These are phyloP conservation scores for Periophthalmus modestus DNA, from an alignment of 2,113 vertebrate genomes.

Conservation along the genomic window DNA sequence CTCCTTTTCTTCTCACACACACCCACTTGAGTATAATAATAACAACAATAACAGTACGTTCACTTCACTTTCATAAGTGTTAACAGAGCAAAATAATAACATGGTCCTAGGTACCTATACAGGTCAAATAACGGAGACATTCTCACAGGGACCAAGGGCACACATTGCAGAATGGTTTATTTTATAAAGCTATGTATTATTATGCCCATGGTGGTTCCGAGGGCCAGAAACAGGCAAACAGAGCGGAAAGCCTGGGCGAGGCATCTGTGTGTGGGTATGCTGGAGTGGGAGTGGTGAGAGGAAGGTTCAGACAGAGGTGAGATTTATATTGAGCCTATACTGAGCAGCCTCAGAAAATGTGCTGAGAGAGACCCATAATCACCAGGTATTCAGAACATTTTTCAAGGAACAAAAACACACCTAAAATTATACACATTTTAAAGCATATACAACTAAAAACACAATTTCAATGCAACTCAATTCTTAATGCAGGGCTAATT, in stretches of 20 bases:
- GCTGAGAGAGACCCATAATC: conserved; percentile 30
- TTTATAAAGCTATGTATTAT: conserved; percentile 12
- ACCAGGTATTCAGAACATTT: not conserved
- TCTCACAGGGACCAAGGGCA: not conserved
- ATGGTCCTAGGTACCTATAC: not conserved
- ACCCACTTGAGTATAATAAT: conserved; percentile 21
- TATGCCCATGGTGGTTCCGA: conserved; percentile 22
- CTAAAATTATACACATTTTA: too few relatives aligned
- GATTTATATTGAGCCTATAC: conserved; percentile 20
- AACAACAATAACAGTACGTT: too few relatives aligned
- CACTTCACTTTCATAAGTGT: conserved; percentile 16
- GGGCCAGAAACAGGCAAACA: conserved; percentile 30
- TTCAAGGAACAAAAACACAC: too few relatives aligned
- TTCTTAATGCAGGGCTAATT: too few relatives aligned
- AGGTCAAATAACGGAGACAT: conserved; percentile 36
- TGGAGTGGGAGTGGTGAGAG: conserved; percentile 4
- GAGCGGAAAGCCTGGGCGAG: not conserved
- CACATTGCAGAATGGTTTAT: conserved; percentile 10
- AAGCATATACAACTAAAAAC: too few relatives aligned
- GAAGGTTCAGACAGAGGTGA: conserved; percentile 38
- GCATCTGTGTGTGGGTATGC: conserved; percentile 11
- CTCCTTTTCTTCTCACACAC: conserved; percentile 34
- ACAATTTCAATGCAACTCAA: too few relatives aligned
- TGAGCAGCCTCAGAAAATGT: conserved; percentile 24
- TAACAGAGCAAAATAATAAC: conserved; percentile 32